Evolutionary conservation across 2,113 vertebrate species (phyloP).

Genomic region (Pipra filicauda): DNA sequence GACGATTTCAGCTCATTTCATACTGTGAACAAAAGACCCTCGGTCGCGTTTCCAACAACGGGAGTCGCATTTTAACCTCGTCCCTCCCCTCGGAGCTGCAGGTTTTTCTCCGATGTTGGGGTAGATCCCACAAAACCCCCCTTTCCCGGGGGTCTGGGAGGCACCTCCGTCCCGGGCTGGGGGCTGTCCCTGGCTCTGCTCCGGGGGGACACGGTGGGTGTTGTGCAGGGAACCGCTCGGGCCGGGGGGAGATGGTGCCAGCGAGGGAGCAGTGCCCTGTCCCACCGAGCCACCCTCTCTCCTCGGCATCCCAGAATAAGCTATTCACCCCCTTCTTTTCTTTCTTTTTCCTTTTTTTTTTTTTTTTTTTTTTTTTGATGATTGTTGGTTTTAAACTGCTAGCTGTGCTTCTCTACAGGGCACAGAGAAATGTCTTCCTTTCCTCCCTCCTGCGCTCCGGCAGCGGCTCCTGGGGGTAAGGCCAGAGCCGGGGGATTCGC

Average conservation of each 20-base stretch:
- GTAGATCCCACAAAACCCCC: not conserved
- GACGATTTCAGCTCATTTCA: slow-evolving; percentile 32
- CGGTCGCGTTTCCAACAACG: not conserved
- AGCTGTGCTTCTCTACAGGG: slow-evolving; percentile 35
- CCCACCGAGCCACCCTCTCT: not conserved
- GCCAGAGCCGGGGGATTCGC: not conserved
- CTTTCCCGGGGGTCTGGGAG: not conserved
- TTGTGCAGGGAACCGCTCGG: not conserved
- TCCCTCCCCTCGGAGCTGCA: not conserved
- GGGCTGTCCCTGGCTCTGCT: not conserved
- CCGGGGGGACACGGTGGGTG: rapidly evolving
- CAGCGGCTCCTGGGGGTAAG: not conserved
- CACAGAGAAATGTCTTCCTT: slow-evolving; percentile 30
- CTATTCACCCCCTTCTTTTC: not conserved
- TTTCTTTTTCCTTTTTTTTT: not conserved
- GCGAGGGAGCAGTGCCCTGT: not conserved
- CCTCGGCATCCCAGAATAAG: not conserved
- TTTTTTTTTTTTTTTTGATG: not conserved
- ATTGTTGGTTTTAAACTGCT: not conserved
- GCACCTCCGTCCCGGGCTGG: not conserved
- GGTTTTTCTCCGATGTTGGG: not conserved
- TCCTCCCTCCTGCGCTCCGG: not conserved
- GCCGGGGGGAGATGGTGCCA: not conserved
- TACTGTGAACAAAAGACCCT: slow-evolving; percentile 66
- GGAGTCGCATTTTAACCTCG: not conserved